Conservation (phyloP, 1,140 invertebrate species). For the Aphaenogaster ashmeadi region DNA sequence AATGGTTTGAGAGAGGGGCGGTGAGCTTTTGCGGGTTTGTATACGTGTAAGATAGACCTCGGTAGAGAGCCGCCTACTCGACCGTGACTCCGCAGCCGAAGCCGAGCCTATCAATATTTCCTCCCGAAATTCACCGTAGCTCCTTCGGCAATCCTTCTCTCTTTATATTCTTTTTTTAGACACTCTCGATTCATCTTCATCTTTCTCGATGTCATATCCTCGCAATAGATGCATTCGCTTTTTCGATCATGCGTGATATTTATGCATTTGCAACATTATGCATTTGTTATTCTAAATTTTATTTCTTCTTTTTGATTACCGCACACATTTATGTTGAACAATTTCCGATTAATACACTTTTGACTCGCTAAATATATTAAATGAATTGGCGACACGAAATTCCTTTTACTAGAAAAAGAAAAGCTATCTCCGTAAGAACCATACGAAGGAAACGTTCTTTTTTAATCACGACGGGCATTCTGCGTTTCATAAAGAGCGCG, state of each 20-base stretch:
- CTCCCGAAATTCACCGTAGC: constrained; percentile 80
- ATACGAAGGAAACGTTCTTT: constrained; percentile 35
- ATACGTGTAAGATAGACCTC: constrained; percentile 82
- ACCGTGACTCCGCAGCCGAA: constrained; percentile 86
- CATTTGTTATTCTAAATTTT: neutral
- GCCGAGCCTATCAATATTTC: constrained; percentile 87
- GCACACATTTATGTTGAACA: no score
- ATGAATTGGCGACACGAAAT: constrained; percentile 40
- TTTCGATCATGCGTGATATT: neutral
- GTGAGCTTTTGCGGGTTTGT: constrained; percentile 54
- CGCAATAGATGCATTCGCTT: neutral
- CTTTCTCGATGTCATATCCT: neutral
- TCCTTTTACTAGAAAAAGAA: constrained; percentile 20
- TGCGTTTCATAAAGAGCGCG: constrained; percentile 49
- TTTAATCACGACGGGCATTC: constrained; percentile 46
- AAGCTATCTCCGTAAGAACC: constrained; percentile 8
- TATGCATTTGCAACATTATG: neutral
- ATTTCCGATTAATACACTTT: constrained; percentile 8
- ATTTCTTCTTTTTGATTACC: neutral
- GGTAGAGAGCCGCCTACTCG: constrained; percentile 83
- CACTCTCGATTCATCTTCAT: constrained; percentile 13
- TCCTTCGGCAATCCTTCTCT: constrained; percentile 65
- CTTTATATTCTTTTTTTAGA: constrained; percentile 61
- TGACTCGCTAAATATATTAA: constrained; percentile 4
- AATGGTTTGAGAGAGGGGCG: constrained; percentile 36